These are phyloP conservation scores for Drosophila pachea DNA, from an alignment of 1,140 invertebrate species.

Conservation along the genomic window DNA sequence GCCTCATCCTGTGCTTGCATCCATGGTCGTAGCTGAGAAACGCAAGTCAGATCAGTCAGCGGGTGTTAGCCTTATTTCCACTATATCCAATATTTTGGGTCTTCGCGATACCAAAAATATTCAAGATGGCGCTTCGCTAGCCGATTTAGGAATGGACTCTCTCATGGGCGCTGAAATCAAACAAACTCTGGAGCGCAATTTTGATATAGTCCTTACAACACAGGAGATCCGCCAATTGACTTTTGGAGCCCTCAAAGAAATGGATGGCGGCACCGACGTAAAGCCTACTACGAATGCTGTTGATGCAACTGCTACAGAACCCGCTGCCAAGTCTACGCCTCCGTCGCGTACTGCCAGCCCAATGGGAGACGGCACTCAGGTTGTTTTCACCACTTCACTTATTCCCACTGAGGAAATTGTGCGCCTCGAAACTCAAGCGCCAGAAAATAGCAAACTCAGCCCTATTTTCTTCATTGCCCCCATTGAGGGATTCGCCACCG, in stretches of 20 bases:
- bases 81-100: slow-evolving; percentile 92
- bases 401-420: slow-evolving; percentile 85
- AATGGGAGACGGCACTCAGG: slow-evolving; percentile 78
- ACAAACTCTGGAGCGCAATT: slow-evolving; percentile 95
- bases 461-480: slow-evolving; percentile 91
- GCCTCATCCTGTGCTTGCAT: slow-evolving; percentile 90
- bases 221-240: slow-evolving; percentile 92
- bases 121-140: slow-evolving; percentile 86
- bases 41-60: slow-evolving; percentile 80
- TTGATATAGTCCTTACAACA: slow-evolving; percentile 91
- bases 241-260: slow-evolving; percentile 85
- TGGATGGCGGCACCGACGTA: slow-evolving; percentile 80
- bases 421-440: slow-evolving; percentile 80
- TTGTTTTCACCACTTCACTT: slow-evolving; percentile 81
- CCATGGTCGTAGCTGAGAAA: slow-evolving; percentile 89
- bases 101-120: slow-evolving; percentile 89
- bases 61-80: slow-evolving; percentile 83
- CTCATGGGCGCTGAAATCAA: slow-evolving; percentile 99
- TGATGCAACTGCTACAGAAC: slow-evolving; percentile 38
- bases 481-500: slow-evolving; percentile 91
- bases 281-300: slow-evolving; percentile 46
- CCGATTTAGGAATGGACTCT: slow-evolving; percentile 97
- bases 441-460: slow-evolving; percentile 72
- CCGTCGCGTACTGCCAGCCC: slow-evolving; percentile 52
- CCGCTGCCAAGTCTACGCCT: slow-evolving; percentile 45